phyloP scores from a whole-genome alignment of 2,113 vertebrate genomes.

The Chaetodon auriga region DNA sequence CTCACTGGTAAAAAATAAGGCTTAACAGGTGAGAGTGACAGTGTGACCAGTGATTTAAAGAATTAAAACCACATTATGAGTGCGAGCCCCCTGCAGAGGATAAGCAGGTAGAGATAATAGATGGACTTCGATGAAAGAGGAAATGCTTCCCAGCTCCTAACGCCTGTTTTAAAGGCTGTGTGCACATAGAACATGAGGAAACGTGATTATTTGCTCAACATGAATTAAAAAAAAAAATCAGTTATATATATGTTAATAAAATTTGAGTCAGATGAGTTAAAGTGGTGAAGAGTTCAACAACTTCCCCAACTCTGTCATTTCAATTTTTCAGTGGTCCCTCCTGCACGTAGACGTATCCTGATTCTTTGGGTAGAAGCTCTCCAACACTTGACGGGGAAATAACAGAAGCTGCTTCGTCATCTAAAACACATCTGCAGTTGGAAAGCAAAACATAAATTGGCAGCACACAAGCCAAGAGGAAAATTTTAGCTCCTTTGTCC shows the following conservation, averaged over 20 bases:
- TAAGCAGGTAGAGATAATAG: background rate
- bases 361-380: background rate
- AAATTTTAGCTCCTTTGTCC: conserved; percentile 29
- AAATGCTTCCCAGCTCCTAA: background rate
- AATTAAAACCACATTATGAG: background rate
- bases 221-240: background rate
- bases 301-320: conserved; percentile 34
- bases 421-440: conserved; percentile 21
- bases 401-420: conserved; percentile 24
- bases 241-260: background rate
- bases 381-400: background rate
- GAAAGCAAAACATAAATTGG: conserved; percentile 35
- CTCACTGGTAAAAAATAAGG: background rate
- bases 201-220: background rate
- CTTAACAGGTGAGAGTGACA: background rate
- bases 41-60: background rate
- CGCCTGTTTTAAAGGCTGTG: background rate
- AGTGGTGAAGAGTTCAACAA: background rate
- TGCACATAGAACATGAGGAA: background rate
- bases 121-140: background rate
- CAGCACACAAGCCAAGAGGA: conserved; percentile 13
- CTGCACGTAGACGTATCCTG: conserved; percentile 5
- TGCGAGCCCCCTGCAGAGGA: background rate
- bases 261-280: background rate
- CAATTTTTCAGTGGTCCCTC: background rate